Conservation (phyloP, 2,113 vertebrate genomes). For the Pyrgilauda ruficollis region DNA sequence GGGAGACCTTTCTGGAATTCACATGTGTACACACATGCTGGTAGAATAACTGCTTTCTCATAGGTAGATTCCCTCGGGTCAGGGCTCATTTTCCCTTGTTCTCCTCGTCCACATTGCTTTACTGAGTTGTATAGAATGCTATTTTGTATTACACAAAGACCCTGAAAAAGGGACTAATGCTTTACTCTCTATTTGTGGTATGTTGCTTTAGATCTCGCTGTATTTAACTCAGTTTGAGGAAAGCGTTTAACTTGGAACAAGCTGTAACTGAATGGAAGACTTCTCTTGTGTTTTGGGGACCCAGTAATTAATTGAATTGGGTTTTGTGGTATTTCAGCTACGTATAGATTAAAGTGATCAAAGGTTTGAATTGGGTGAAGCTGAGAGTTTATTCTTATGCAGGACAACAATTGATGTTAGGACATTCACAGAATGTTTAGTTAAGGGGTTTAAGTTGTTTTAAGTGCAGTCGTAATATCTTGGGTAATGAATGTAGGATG, state of each 20-base stretch:
- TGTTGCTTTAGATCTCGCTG: neutral
- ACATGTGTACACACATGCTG: accelerated
- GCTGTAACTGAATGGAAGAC: neutral
- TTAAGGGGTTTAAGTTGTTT: neutral
- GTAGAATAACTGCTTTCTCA: neutral
- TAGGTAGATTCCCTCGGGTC: neutral
- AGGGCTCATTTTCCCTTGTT: neutral
- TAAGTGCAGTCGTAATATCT: neutral
- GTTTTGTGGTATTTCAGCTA: neutral
- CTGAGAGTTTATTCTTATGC: neutral
- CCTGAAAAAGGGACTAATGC: neutral
- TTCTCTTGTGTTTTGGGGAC: neutral
- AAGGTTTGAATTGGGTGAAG: neutral
- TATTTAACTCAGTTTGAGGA: neutral
- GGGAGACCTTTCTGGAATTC: neutral
- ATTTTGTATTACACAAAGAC: neutral
- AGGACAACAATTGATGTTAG: neutral
- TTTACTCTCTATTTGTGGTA: neutral
- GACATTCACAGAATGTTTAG: neutral
- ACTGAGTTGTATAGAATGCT: neutral
- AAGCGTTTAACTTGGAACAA: neutral
- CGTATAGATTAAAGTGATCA: neutral
- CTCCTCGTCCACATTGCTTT: neutral
- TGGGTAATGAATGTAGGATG: neutral
- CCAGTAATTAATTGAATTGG: neutral